Percentiles rank a stretch among this genome's conserved stretches.
Evolutionary conservation across 1,140 invertebrate species (phyloP).

Genomic region (Bombus balteatus): DNA sequence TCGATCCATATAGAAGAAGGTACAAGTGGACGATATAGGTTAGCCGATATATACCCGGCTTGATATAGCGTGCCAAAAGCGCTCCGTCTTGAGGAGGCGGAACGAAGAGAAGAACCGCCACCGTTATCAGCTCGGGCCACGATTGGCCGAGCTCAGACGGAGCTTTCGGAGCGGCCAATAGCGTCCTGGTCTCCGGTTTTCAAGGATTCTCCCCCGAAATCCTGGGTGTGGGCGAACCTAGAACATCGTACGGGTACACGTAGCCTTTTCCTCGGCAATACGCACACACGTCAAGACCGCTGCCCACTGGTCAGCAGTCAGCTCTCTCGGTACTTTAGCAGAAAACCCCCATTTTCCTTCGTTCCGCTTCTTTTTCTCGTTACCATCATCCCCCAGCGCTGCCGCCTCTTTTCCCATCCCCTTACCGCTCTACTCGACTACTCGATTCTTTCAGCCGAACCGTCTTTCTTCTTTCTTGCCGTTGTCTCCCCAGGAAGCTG

Average conservation of each 20-base stretch:
- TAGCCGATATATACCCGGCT: constrained; percentile 41
- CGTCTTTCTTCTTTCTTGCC: constrained; percentile 47
- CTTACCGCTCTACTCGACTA: neutral
- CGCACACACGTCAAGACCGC: constrained; percentile 57
- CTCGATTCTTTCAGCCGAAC: constrained; percentile 39
- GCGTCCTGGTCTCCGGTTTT: constrained; percentile 80
- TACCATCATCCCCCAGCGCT: neutral
- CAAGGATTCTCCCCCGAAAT: constrained; percentile 76
- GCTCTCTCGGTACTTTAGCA: constrained; percentile 23
- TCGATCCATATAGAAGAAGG: constrained; percentile 46
- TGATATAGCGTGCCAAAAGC: constrained; percentile 66
- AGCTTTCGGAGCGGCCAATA: constrained; percentile 77
- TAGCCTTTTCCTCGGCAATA: constrained; percentile 42
- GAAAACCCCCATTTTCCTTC: constrained; percentile 42
- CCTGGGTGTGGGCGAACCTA: constrained; percentile 58
- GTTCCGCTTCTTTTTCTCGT: constrained; percentile 40
- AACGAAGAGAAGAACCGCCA: constrained; percentile 76
- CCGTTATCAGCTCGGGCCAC: constrained; percentile 78
- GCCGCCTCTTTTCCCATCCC: constrained; percentile 4
- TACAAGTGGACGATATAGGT: constrained; percentile 56
- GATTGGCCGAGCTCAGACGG: constrained; percentile 77
- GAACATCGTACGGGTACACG: constrained; percentile 24
- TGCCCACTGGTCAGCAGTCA: constrained; percentile 67
- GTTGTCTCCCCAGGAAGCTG: constrained; percentile 51
- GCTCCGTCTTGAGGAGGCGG: constrained; percentile 80